Evolutionary conservation across 2,797 vertebrate genomes (phyloP).

Genomic region (Gambelia wislizenii): DNA sequence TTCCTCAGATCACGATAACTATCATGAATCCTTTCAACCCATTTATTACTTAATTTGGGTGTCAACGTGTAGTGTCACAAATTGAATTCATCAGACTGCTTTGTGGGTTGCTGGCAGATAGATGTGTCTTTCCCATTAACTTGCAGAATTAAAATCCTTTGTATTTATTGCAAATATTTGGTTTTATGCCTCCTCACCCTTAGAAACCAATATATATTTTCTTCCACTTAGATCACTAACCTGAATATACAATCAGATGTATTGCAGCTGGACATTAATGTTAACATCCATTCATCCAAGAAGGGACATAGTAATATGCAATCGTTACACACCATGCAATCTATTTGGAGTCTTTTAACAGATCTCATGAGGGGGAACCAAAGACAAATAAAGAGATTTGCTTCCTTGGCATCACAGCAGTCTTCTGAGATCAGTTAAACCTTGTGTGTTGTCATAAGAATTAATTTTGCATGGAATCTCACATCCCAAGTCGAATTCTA

Average conservation of each 20-base stretch:
- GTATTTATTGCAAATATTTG: constrained; percentile 48
- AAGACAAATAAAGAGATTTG: constrained; percentile 49
- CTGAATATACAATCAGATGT: constrained; percentile 37
- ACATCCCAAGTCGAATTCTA: constrained; percentile 28
- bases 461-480: constrained; percentile 62
- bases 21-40: constrained; percentile 54
- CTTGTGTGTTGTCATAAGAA: constrained; percentile 40
- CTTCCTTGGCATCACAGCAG: constrained; percentile 32
- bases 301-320: constrained; percentile 39
- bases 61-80: constrained; percentile 35
- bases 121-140: constrained; percentile 3
- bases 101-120: not conserved
- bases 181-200: not conserved
- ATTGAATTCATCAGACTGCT: constrained; percentile 42
- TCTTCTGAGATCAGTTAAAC: constrained; percentile 56
- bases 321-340: constrained; percentile 28
- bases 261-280: constrained; percentile 38
- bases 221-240: constrained; percentile 42
- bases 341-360: constrained; percentile 57
- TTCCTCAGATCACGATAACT: constrained; percentile 57
- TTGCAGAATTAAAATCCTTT: constrained; percentile 41
- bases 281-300: constrained; percentile 52
- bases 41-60: constrained; percentile 68
- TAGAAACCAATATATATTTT: constrained; percentile 50
- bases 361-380: constrained; percentile 32